Base-by-base conservation (phyloP, 2,797 vertebrate species). In the Oreochromis mossambicus region DNA sequence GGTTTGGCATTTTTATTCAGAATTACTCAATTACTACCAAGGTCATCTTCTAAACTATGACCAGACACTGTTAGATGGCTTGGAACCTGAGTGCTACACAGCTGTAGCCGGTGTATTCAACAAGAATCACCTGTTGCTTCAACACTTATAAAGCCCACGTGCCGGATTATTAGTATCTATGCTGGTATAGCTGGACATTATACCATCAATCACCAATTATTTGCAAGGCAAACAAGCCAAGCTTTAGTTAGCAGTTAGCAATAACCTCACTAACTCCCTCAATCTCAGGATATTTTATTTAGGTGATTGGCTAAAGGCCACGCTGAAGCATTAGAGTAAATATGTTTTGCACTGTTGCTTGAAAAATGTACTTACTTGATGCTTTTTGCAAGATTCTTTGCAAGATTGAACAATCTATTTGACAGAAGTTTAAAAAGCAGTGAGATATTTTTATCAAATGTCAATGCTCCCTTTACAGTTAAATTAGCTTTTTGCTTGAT, bases 401-500 rank as follows among this genome's bases (percentile, higher is more conserved):
- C 26, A 26, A 26, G 26, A 26, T 26, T 26, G 19, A n/a, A 36
- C 2, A 68, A 43, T 14, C 63, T 68, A 24, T 24, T 38, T 66
- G 12, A 68, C 0, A 3, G 7, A 0, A 68, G 0, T 56, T 56
- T 29, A 29, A 29, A 56, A 56, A 29, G 54, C 52, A 55, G 21
- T 14, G 21, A 55, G 21, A 55, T 55, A 26, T 26, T 14, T 55
- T 54, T 24, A 54, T 1, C 21, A 54, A 54, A 54, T 54, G 6
- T 24, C 51, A 24, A 7, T 24, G 11, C 3, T 54, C 51, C 21
- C 52, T 54, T 54, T 12, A 54, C 13, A 54, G 52, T 54, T 54
- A 54, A 54, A 55, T 55, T 26, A 26, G 21, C 12, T 55, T 55
- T 55, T 55, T 5, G 36, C n/a, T 38, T n/a, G 9, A 66, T 21